These are phyloP conservation scores for Helobdella robusta DNA, from an alignment of 2,888 invertebrate species.

Conservation along the genomic window DNA sequence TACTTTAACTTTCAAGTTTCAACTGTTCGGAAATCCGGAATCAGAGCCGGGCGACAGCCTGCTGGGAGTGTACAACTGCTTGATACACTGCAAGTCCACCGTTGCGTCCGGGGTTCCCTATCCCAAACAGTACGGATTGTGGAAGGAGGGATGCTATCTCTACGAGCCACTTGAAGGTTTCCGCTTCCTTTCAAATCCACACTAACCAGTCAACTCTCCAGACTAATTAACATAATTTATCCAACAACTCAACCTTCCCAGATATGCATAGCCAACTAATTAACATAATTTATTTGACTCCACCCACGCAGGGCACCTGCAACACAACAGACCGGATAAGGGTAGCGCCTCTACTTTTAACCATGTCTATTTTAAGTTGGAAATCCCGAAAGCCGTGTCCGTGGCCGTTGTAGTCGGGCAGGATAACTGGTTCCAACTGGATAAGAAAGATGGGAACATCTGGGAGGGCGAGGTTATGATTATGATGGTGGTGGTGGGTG, in stretches of 20 bases:
- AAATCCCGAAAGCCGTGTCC: conserved; percentile 45
- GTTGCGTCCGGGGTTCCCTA: conserved; percentile 38
- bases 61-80: conserved; percentile 49
- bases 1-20: conserved; percentile 38
- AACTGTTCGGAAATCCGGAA: conserved; percentile 46
- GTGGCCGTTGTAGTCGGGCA: conserved; percentile 47
- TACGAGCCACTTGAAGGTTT: conserved; percentile 41
- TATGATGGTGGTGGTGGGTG: too few species aligned
- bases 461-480: conserved; percentile 44
- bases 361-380: conserved; percentile 37
- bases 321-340: conserved; percentile 32
- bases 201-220: neutral
- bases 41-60: conserved; percentile 45
- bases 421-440: conserved; percentile 48
- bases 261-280: too few species aligned
- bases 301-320: conserved; percentile 23
- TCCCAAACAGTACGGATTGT: conserved; percentile 50
- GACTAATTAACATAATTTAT: neutral
- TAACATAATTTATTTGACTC: neutral
- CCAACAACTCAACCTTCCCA: too few species aligned
- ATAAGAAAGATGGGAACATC: conserved; percentile 35
- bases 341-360: conserved; percentile 32
- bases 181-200: too few species aligned
- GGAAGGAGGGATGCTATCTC: conserved; percentile 50
- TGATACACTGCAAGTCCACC: conserved; percentile 44